phyloP scores from a whole-genome alignment of 2,797 vertebrate species.

The Phoebastria nigripes region DNA sequence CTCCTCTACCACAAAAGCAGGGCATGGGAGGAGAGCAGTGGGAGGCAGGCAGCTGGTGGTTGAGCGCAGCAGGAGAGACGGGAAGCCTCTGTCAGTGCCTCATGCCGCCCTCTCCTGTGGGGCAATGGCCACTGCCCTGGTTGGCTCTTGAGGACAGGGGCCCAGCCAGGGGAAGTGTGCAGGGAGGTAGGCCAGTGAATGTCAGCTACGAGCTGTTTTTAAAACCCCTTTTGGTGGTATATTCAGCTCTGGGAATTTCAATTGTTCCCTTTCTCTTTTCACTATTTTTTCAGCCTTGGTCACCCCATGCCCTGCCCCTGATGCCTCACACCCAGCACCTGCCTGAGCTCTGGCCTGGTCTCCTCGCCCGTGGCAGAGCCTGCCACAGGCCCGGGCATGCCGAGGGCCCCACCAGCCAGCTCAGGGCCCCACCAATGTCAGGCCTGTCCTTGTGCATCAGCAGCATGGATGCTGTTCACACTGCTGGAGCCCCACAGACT shows the following conservation, averaged over 20 bases:
- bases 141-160: not conserved
- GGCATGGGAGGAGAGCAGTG: not conserved
- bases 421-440: rapidly evolving
- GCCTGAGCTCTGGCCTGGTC: not conserved
- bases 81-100: not conserved
- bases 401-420: not conserved
- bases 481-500: not conserved
- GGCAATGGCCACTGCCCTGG: not conserved
- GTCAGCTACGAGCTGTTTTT: not conserved
- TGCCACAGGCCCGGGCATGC: rapidly evolving
- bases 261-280: not conserved
- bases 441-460: not conserved
- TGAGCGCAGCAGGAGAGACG: rapidly evolving
- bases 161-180: too few relatives aligned
- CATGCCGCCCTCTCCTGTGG: rapidly evolving
- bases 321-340: not conserved
- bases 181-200: not conserved
- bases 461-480: not conserved
- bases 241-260: not conserved
- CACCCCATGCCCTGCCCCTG: rapidly evolving
- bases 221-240: not conserved
- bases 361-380: rapidly evolving
- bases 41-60: not conserved
- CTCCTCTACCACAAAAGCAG: not conserved
- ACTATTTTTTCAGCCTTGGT: not conserved